Percentiles rank a stretch among this genome's conserved stretches.
Evolutionary conservation across 2,888 invertebrate genomes (phyloP).

Genomic region (Andricus quercusramuli): DNA sequence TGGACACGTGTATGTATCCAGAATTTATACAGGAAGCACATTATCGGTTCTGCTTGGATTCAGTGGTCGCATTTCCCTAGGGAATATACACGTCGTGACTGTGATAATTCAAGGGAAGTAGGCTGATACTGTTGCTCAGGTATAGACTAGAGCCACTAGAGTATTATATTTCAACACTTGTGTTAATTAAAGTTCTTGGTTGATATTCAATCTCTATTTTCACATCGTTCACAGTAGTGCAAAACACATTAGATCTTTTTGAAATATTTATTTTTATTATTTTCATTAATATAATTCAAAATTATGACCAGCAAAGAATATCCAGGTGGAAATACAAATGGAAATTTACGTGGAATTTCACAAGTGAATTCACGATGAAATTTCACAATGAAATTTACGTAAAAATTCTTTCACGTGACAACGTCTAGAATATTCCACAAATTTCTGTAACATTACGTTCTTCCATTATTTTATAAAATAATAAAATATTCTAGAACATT

Average conservation of each 20-base stretch:
- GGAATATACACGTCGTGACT: slow-evolving; percentile 62
- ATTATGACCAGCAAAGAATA: background rate
- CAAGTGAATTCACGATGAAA: too few species aligned
- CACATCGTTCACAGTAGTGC: background rate
- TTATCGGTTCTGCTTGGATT: slow-evolving; percentile 66
- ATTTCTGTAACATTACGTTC: too few species aligned
- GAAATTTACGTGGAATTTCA: too few species aligned
- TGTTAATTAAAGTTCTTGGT: background rate
- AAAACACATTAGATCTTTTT: background rate
- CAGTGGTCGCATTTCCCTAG: slow-evolving; percentile 65
- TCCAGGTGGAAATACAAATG: too few species aligned
- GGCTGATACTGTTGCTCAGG: slow-evolving; percentile 44
- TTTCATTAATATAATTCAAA: background rate
- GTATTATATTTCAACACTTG: slow-evolving; percentile 49
- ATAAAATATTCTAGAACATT: too few species aligned
- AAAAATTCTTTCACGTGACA: too few species aligned
- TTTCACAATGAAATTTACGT: too few species aligned
- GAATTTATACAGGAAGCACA: slow-evolving; percentile 64
- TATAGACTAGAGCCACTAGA: slow-evolving; percentile 43
- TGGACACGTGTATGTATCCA: slow-evolving; percentile 51
- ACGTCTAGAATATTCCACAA: too few species aligned
- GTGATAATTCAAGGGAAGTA: slow-evolving; percentile 63
- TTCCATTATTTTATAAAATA: too few species aligned
- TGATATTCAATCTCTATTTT: background rate
- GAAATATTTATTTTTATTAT: background rate